Conservation (phyloP, 2,113 vertebrate genomes). For the Chunga burmeisteri region DNA sequence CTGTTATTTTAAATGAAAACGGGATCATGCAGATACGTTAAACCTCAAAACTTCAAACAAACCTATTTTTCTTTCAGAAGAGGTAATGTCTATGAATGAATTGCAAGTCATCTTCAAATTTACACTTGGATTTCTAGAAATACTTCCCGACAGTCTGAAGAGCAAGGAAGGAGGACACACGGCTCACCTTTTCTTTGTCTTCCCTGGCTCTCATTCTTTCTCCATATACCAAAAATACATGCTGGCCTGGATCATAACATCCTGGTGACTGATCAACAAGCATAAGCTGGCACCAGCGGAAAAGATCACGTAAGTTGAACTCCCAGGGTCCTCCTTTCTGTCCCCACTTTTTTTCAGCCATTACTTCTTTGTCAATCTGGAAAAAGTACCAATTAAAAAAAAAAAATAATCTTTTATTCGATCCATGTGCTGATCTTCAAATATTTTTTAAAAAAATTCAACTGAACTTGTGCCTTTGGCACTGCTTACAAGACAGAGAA, state of each 20-base stretch:
- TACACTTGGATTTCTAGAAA: neutral
- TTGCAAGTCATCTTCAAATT: neutral
- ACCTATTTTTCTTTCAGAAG: neutral
- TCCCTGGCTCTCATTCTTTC: conserved; percentile 90
- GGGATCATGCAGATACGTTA: neutral
- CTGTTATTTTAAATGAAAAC: neutral
- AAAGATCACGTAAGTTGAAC: conserved; percentile 96
- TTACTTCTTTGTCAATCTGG: conserved; percentile 89
- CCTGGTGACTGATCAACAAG: conserved; percentile 90
- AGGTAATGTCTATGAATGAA: neutral
- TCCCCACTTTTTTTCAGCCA: conserved; percentile 88
- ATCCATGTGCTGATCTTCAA: neutral
- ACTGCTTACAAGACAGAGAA: neutral
- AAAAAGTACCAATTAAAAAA: neutral
- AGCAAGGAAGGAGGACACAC: neutral
- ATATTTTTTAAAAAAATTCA: neutral
- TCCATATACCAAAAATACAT: conserved; percentile 89
- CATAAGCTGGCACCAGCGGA: conserved; percentile 98
- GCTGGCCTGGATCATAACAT: conserved; percentile 90
- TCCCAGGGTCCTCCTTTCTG: conserved; percentile 97
- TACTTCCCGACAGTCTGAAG: neutral
- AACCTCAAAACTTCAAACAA: neutral
- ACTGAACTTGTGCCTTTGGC: neutral
- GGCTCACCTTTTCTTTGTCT: conserved; percentile 86
- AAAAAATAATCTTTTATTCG: neutral